Conservation (phyloP, 2,888 invertebrate genomes). For the Homarus gammarus region DNA sequence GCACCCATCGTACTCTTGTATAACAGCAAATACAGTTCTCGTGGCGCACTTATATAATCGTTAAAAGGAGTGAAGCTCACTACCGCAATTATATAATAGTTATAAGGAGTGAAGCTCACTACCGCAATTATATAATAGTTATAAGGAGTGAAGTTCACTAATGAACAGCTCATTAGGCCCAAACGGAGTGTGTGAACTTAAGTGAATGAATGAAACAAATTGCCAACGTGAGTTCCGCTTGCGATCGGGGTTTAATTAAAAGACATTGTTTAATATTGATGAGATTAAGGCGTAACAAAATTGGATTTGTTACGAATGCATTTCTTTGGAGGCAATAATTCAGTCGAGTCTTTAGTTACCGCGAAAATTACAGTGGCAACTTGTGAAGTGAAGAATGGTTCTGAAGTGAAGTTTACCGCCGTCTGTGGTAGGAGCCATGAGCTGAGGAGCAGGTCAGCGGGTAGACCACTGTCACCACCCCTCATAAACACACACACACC, state of each 20-base stretch:
- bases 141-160: no score
- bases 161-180: no score
- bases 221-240: not conserved
- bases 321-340: no score
- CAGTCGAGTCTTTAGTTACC: not conserved
- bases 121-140: no score
- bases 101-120: no score
- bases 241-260: no score
- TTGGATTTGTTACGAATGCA: not conserved
- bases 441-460: slow-evolving; percentile 26
- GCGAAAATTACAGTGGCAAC: not conserved
- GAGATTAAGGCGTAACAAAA: no score
- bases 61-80: no score
- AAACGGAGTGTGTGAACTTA: not conserved
- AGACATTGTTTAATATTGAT: no score
- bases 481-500: not conserved
- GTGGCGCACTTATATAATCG: no score
- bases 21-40: not conserved
- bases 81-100: no score
- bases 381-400: not conserved
- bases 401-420: not conserved
- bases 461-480: not conserved
- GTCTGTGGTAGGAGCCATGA: slow-evolving; percentile 6
- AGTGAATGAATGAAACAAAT: not conserved
- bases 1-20: not conserved